Evolutionary conservation across 1,140 invertebrate species (phyloP).

Genomic region (Cyclina sinensis): DNA sequence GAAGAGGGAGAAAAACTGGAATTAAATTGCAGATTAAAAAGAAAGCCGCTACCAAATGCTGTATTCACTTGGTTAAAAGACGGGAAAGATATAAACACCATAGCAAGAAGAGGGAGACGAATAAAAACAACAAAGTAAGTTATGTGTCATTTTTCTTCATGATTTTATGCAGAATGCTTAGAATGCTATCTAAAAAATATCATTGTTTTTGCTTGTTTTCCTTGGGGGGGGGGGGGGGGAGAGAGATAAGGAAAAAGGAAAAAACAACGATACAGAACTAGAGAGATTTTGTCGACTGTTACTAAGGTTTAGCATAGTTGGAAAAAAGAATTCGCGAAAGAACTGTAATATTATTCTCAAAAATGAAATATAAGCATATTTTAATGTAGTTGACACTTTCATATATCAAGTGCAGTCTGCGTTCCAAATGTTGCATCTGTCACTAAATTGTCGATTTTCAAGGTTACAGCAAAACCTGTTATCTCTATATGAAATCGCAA

Average conservation of each 20-base stretch:
- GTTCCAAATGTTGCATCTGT: background rate
- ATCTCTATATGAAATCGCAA: too few species aligned
- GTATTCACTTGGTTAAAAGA: slow-evolving; percentile 57
- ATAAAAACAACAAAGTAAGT: slow-evolving; percentile 53
- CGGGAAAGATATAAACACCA: slow-evolving; percentile 23
- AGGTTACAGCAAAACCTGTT: background rate
- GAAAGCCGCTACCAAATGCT: slow-evolving; percentile 26
- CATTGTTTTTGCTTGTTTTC: too few species aligned
- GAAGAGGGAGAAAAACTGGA: slow-evolving; percentile 29
- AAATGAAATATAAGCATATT: too few species aligned
- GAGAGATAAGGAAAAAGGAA: background rate
- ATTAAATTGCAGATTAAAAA: slow-evolving; percentile 49
- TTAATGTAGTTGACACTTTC: too few species aligned
- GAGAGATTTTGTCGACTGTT: too few species aligned
- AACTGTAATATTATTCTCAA: too few species aligned
- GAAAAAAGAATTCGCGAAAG: too few species aligned
- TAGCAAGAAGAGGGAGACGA: background rate
- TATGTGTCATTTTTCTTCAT: background rate
- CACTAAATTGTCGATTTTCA: background rate
- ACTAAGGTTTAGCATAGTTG: too few species aligned
- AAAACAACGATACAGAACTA: too few species aligned
- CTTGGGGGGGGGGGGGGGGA: too few species aligned
- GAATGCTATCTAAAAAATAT: background rate
- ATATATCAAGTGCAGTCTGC: too few species aligned
- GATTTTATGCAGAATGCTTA: too few species aligned